phyloP scores from a whole-genome alignment of 2,888 invertebrate species.

The Cephus sareptanus region DNA sequence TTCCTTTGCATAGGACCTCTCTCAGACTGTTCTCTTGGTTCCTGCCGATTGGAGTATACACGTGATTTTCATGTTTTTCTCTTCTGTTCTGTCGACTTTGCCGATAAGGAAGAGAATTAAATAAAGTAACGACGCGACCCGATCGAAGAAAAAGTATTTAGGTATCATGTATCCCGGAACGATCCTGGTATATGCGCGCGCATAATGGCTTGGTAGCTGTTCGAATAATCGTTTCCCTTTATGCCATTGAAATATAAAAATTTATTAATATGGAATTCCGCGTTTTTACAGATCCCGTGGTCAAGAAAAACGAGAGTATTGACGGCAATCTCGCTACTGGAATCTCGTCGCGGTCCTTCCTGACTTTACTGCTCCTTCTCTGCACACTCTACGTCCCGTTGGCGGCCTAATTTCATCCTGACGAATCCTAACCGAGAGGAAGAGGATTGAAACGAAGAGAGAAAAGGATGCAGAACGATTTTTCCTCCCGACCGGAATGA shows the following conservation, averaged over 20 bases:
- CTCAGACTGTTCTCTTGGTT: background rate
- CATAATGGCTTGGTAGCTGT: background rate
- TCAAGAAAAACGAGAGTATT: accelerated
- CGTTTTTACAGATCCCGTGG: background rate
- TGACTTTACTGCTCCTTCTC: background rate
- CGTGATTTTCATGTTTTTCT: background rate
- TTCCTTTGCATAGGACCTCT: background rate
- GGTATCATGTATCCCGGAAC: background rate
- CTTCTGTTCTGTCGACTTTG: background rate
- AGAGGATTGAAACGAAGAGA: background rate
- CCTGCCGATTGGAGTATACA: background rate
- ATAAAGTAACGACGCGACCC: background rate
- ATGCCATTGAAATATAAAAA: background rate
- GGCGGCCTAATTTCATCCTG: background rate
- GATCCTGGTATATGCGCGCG: background rate
- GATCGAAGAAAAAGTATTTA: background rate
- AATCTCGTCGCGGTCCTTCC: background rate
- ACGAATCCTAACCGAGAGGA: background rate
- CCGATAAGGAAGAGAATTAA: background rate
- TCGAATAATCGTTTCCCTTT: background rate
- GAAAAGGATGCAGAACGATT: background rate
- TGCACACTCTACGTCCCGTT: background rate
- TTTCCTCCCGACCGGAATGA: background rate
- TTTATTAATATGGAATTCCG: background rate
- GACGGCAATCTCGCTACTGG: background rate